Base-by-base conservation (phyloP, 53 echinoderm and acorn worm genomes). In the Stichopus horrens region DNA sequence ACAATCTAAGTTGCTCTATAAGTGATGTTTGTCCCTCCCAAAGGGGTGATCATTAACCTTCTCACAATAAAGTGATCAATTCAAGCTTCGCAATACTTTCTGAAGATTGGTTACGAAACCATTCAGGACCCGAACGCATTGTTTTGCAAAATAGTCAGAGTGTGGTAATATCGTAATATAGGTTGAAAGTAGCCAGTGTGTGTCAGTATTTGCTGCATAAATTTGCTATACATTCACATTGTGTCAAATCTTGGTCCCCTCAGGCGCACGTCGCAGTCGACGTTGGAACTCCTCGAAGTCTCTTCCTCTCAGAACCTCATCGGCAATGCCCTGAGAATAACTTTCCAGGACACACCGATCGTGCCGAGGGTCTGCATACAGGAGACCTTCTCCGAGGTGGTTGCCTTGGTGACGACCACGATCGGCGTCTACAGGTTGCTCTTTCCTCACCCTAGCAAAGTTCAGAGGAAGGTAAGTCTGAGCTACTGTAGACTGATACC, bases 351-450 rank as follows among this genome's bases (percentile, higher is more conserved):
- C 67, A 90, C 95, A 0, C 94, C 95, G 76, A 94, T 94, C 86
- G 85, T 98, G 14, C 95, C 98, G 0, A 79, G 91, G 52, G 90
- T 98, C 52, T 91, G 93, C 23, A 87, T 98, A 11, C 98, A 98
- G 54, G 98, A 98, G 90, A 98, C 95, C 1, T 90, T 94, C 76
- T 91, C 93, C 4, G 93, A 98, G 71, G 90, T 98, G n/a, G 91
- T 98, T 74, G 90, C 96, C 57, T 89, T 98, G 65, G 88, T 98
- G 0, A 92, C 98, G 7, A 98, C 95, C 55, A 92, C 92, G 20
- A 93, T 90, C 78, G 93, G 95, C 23, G 95, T 98, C 53, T 94
- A 96, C 58, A 88, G 98, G 16, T 82, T 98, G 16, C 78, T 96
- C 9, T 92, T 98, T 71, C 94, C 94, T 0, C 98, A 98, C 66